Evolutionary conservation across 2,113 vertebrate genomes (phyloP).

Genomic region (Takifugu flavidus): DNA sequence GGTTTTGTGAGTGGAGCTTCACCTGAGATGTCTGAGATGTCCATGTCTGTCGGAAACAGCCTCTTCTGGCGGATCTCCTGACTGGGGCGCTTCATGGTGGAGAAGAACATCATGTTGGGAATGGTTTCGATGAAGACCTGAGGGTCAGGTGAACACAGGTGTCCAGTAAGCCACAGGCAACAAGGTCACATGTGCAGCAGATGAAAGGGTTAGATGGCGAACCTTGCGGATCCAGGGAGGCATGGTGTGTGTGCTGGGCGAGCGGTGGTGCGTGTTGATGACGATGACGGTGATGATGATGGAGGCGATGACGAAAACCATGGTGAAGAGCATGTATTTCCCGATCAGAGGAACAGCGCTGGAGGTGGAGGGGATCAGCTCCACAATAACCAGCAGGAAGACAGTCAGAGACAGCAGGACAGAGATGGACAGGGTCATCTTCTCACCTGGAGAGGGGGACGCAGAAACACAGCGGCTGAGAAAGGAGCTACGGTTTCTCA

Average conservation of each 20-base stretch:
- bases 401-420: conserved; percentile 94
- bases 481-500: too few species aligned
- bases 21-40: conserved; percentile 97
- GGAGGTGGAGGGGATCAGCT: conserved; percentile 96
- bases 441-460: conserved; percentile 80
- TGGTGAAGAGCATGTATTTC: conserved; percentile 99
- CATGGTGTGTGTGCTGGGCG: conserved; percentile 96
- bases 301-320: conserved; percentile 95
- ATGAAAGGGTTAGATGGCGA: not conserved
- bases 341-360: conserved; percentile 94
- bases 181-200: not conserved
- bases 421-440: conserved; percentile 98
- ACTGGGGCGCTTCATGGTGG: conserved; percentile 94
- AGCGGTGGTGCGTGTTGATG: conserved; percentile 97
- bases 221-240: conserved; percentile 94
- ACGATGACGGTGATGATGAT: conserved; percentile 97
- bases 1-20: conserved; percentile 59
- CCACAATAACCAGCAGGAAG: conserved; percentile 97
- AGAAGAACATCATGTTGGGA: conserved; percentile 98
- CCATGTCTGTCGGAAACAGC: conserved; percentile 86
- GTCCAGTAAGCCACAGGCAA: too few species aligned
- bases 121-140: conserved; percentile 97
- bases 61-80: conserved; percentile 85
- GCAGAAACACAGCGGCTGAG: not conserved
- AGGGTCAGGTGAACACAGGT: not conserved